These are phyloP conservation scores for Trachelus iudaicus DNA, from an alignment of 2,888 invertebrate species.

Conservation along the genomic window DNA sequence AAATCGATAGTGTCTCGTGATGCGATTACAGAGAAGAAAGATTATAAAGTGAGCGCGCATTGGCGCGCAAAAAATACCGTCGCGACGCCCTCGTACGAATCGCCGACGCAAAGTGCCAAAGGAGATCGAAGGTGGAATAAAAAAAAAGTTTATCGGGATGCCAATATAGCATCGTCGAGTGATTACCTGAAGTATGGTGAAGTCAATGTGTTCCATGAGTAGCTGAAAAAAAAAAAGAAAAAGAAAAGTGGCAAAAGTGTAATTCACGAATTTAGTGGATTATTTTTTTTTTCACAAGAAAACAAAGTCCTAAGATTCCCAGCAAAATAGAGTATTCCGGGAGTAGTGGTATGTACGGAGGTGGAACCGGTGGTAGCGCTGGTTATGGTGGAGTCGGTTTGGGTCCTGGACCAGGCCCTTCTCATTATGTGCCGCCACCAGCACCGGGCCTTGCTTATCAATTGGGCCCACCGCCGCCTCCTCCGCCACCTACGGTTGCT, in stretches of 20 bases:
- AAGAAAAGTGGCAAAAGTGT: neutral
- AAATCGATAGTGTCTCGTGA: neutral
- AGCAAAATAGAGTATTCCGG: constrained; percentile 62
- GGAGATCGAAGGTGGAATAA: neutral
- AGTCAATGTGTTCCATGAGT: neutral
- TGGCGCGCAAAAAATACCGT: neutral
- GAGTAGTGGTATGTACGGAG: constrained; percentile 59
- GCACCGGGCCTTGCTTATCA: constrained; percentile 53
- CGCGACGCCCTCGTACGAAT: neutral
- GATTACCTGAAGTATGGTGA: neutral
- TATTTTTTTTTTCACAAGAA: neutral
- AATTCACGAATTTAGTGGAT: neutral
- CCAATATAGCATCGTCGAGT: neutral
- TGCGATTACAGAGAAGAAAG: neutral
- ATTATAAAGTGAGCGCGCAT: neutral
- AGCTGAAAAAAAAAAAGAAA: neutral
- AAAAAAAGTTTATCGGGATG: neutral
- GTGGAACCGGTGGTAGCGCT: constrained; percentile 51
- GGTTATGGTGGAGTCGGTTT: constrained; percentile 56
- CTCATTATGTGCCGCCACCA: constrained; percentile 55
- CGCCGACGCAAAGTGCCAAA: neutral
- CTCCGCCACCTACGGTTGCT: constrained; percentile 39
- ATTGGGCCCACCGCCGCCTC: constrained; percentile 52
- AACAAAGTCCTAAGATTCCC: constrained; percentile 10
- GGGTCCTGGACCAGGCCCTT: constrained; percentile 55